Evolutionary conservation across 2,113 vertebrate species (phyloP).

Genomic region (Hassar affinis): DNA sequence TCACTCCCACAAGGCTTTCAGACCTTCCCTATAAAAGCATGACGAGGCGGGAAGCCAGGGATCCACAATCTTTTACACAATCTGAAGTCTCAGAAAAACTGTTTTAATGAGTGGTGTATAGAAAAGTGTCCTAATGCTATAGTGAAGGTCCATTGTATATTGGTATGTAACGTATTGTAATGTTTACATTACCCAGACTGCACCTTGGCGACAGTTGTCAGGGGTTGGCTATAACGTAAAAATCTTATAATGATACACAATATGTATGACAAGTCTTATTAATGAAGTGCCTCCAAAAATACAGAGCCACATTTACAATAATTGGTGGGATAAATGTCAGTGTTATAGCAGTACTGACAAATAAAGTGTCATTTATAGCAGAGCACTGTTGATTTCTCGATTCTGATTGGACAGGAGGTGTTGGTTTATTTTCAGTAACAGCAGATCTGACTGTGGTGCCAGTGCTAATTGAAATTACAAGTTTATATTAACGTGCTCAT

Average conservation of each 20-base stretch:
- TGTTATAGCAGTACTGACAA: background rate
- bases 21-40: background rate
- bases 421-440: background rate
- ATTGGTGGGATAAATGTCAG: background rate
- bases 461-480: background rate
- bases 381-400: background rate
- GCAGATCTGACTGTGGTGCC: background rate
- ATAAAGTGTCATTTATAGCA: background rate
- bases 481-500: background rate
- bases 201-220: background rate
- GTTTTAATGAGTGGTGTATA: background rate
- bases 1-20: background rate
- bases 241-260: background rate
- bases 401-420: background rate
- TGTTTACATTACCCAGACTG: constrained; percentile 43
- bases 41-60: background rate
- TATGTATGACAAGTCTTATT: background rate
- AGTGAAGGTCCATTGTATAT: constrained; percentile 23
- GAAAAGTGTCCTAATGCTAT: constrained; percentile 4
- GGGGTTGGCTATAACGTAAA: background rate
- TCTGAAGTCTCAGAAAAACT: background rate
- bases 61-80: constrained; percentile 4
- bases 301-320: constrained; percentile 6
- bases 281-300: constrained; percentile 13
- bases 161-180: constrained; percentile 31